Evolutionary conservation across 1,140 invertebrate genomes (phyloP), one percentile per base, ranked within the genome.

Genomic region (Acyrthosiphon pisum): DNA sequence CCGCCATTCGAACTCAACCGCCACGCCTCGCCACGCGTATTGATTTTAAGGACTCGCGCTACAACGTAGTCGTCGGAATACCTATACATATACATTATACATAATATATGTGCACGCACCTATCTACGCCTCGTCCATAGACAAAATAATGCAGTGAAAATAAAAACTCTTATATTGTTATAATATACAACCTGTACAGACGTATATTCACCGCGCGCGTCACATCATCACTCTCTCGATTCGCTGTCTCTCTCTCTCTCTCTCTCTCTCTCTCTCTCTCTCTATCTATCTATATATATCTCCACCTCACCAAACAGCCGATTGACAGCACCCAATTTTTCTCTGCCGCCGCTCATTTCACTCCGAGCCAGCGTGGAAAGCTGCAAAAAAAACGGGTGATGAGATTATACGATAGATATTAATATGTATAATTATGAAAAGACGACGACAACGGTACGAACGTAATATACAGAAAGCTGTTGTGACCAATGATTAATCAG

Each of bases 11-110:
- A n/a, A 86, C 30, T 46, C 41, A 30, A 46, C 84, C 44, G 23
- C 41, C 84, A 86, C 83, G 83, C 84, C 84, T 86, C 26, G 6
- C 84, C 26, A 86, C 84, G 14, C 84, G 84, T 86, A 86, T 86
- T 86, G 84, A 86, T 86, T 86, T 86, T 86, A 46, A 86, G 37
- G 30, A 86, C 83, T 22, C 83, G 26, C 35, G 76, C 50, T 35
- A 37, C 41, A 44, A 41, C 23, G 20, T 53, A 48, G 35, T 37
- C 9, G 44, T 46, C 22, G 41, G 35, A 83, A 84, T 41, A 26
- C 81, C 22, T 37, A 9, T 37, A 22, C 7, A 9, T 83, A 23
- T 83, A 68, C n/a, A 68, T 68, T n/a, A 60, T 26, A 56, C 7
- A 8, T 60, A 8, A 11, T n/a, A 56, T 37, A 14, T 76, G n/a